Percentiles rank a stretch among this genome's conserved stretches.
Evolutionary conservation across 2,797 vertebrate genomes (phyloP).

Genomic region (Acanthiza pusilla): DNA sequence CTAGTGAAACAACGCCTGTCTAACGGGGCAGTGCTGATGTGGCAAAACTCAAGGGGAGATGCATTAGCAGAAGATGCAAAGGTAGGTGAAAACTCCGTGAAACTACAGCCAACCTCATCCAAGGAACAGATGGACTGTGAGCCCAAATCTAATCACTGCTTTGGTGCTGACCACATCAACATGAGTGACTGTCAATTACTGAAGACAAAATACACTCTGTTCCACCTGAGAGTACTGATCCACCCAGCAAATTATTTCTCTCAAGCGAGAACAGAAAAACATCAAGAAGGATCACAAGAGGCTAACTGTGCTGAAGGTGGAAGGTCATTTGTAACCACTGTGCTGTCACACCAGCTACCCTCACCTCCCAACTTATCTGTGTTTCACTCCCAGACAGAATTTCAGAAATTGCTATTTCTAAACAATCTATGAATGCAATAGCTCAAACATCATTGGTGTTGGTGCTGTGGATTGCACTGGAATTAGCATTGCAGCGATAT

Average conservation of each 20-base stretch:
- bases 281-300: neutral
- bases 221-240: neutral
- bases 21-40: neutral
- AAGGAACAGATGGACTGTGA: neutral
- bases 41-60: neutral
- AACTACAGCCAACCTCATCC: neutral
- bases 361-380: neutral
- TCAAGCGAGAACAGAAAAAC: neutral
- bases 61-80: neutral
- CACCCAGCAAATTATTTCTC: accelerated
- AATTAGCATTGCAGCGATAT: neutral
- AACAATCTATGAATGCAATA: neutral
- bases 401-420: neutral
- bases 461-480: neutral
- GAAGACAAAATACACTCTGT: neutral
- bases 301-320: neutral
- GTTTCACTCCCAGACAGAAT: neutral
- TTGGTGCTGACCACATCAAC: neutral
- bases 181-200: neutral
- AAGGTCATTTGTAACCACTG: neutral
- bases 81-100: neutral
- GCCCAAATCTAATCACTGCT: neutral
- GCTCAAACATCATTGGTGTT: neutral
- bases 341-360: neutral
- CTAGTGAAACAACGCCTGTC: accelerated